Conservation (phyloP, 2,888 invertebrate genomes). For the Oxytorus armatus region DNA sequence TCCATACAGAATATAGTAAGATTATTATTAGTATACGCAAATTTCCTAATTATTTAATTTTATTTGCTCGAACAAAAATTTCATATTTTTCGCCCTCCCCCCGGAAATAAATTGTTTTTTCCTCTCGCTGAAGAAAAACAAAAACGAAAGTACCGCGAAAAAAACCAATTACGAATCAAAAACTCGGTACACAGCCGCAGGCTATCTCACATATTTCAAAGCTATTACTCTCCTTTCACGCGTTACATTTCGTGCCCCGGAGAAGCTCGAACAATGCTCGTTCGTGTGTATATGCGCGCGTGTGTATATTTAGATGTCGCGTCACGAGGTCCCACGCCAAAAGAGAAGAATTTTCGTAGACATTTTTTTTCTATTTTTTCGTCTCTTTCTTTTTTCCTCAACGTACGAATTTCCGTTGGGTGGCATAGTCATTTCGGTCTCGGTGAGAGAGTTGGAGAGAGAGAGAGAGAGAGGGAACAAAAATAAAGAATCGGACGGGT, state of each 20-base stretch:
- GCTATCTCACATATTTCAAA: slow-evolving; percentile 17
- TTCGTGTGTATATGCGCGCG: slow-evolving; percentile 4
- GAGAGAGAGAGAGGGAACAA: slow-evolving; percentile 7
- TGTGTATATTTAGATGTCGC: slow-evolving; percentile 29
- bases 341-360: slow-evolving; percentile 13
- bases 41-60: too few relatives aligned
- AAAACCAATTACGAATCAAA: slow-evolving; percentile 14
- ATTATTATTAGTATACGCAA: too few relatives aligned
- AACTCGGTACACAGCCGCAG: neutral
- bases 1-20: too few relatives aligned
- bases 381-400: slow-evolving; percentile 12
- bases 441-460: slow-evolving; percentile 40
- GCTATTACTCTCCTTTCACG: slow-evolving; percentile 8
- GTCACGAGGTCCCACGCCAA: slow-evolving; percentile 4
- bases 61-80: too few relatives aligned
- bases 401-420: slow-evolving; percentile 20
- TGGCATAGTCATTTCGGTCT: slow-evolving; percentile 39
- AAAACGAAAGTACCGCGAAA: neutral
- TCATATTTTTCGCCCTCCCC: too few relatives aligned
- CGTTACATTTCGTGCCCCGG: slow-evolving; percentile 26
- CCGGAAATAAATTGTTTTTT: neutral
- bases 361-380: slow-evolving; percentile 13
- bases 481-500: slow-evolving; percentile 53
- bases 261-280: slow-evolving; percentile 10
- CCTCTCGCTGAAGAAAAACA: neutral